Evolutionary conservation across 2,888 invertebrate genomes (phyloP), one percentile per base, ranked within the genome.

Genomic region (Tetragnatha montana): DNA sequence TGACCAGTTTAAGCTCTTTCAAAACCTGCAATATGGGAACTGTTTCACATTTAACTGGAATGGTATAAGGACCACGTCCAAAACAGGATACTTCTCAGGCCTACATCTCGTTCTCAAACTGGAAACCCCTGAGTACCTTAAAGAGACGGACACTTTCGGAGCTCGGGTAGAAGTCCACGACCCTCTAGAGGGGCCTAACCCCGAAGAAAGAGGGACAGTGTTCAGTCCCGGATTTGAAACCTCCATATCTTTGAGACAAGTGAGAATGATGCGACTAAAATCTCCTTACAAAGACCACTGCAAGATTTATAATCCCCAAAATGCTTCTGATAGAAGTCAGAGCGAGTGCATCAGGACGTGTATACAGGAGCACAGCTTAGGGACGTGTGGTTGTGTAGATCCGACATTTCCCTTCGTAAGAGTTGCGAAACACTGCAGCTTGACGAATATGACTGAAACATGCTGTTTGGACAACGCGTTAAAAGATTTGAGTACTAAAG

Each of bases 211-310:
- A 0, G 88, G 91, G 8, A 70, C 82, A 0, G 78, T 21, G 17
- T 68, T 88, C 6, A 79, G 69, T 50, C 88, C 91, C 0, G 91
- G 88, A 4, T 88, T 76, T 14, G 88, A 91, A 70, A 88, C 81
- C 0, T 35, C 75, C 10, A 8, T 88, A 8, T 47, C 79, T 47
- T 22, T 91, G 35, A 74, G n/a, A 14, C 71, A 79, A 21, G 14
- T 49, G 1, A 12, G 17, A n/a, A 51, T 47, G 2, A 68, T 8
- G 3, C 47, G 91, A 79, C 73, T 92, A 14, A 91, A 91, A 71
- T 50, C 89, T 7, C 92, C 91, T 0, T 91, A 89, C 81, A 91
- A 89, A n/a, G 92, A 92, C 71, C 78, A 87, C 0, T 92, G 92
- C 51, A 71, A 91, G 6, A 80, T 88, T 70, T 90, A 91, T 21